These are phyloP conservation scores for Sebastes itinus DNA, from an alignment of 2,797 vertebrate species.

Conservation along the genomic window DNA sequence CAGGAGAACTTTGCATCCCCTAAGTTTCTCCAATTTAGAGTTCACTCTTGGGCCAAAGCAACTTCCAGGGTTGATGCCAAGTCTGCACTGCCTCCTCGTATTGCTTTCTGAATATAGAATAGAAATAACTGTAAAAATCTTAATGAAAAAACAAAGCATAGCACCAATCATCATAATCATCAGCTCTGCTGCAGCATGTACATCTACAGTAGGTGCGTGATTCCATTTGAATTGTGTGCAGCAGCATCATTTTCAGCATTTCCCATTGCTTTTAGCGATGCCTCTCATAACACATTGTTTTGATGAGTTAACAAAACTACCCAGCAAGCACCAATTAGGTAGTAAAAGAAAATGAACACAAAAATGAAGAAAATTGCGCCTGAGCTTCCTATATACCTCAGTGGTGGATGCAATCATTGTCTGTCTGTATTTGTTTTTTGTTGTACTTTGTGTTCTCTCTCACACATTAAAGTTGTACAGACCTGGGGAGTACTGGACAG, in stretches of 20 bases:
- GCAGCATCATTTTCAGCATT: neutral
- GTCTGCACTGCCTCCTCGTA: neutral
- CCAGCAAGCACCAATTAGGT: constrained; percentile 27
- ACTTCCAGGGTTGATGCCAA: neutral
- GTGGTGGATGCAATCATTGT: neutral
- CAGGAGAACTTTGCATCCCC: neutral
- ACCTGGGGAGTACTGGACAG: neutral
- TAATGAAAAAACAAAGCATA: neutral
- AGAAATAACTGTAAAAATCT: neutral
- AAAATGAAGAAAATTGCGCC: neutral
- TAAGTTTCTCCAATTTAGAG: neutral
- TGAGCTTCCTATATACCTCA: neutral
- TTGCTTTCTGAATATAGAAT: neutral
- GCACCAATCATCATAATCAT: neutral
- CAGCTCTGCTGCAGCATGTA: neutral
- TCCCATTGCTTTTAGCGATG: neutral
- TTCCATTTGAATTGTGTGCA: neutral
- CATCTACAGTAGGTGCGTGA: neutral
- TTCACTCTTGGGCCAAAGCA: neutral
- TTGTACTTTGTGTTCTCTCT: neutral
- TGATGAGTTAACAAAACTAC: constrained; percentile 22
- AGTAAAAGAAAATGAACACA: constrained; percentile 31
- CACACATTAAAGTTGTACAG: neutral
- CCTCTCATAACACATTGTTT: constrained; percentile 14
- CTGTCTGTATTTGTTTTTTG: neutral